Percentiles rank a stretch among this genome's conserved stretches.
Conservation (phyloP, 2,888 invertebrate species). For the Dilophus febrilis region DNA sequence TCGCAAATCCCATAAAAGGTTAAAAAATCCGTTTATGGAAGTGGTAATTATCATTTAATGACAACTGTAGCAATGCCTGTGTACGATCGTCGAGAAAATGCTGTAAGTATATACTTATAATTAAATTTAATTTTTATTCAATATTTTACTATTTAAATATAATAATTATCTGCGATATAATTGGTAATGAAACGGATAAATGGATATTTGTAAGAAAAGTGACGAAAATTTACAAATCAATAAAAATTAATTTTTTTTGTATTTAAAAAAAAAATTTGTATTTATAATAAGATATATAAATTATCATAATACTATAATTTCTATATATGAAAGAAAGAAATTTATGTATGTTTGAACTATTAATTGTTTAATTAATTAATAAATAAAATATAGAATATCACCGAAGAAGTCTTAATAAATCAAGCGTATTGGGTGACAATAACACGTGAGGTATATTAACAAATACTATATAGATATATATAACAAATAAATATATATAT, state of each 20-base stretch:
- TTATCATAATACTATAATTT: no score
- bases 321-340: no score
- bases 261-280: no score
- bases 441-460: slow-evolving; percentile 70
- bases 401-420: slow-evolving; percentile 88
- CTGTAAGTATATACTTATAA: slow-evolving; percentile 40
- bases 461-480: slow-evolving; percentile 6
- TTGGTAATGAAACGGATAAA: no score
- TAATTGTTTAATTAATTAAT: slow-evolving; percentile 1
- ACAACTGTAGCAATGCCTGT: slow-evolving; percentile 89
- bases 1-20: no score
- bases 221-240: no score
- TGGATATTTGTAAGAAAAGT: no score
- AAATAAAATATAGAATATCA: slow-evolving; percentile 61
- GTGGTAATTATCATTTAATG: slow-evolving; percentile 56
- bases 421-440: slow-evolving; percentile 86
- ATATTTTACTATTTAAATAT: neutral
- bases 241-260: no score
- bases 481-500: slow-evolving; percentile 1
- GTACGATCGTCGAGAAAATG: slow-evolving; percentile 70
- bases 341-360: no score
- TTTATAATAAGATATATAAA: no score
- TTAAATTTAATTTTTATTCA: neutral
- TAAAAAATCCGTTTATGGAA: slow-evolving; percentile 39
- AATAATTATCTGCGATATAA: neutral